Base-by-base conservation (phyloP, 2,888 invertebrate genomes). In the Penaeus monodon region DNA sequence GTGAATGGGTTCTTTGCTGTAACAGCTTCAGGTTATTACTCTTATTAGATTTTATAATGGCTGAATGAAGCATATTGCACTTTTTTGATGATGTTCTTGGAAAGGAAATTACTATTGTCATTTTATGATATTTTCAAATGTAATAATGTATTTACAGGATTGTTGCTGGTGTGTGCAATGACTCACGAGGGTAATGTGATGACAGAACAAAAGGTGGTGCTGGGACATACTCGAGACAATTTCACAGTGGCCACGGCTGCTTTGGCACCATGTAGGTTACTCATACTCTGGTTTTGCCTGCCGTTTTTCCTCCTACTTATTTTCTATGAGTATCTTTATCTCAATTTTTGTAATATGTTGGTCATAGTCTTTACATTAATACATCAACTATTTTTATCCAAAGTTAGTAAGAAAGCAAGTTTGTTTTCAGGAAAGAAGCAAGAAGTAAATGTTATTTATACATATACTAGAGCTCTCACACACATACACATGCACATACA, bases 1-100 rank as follows among this genome's bases (percentile, higher is more conserved):
- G 79, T 82, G 82, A 84, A 86, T 80, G 88, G 88, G 24, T 86
- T 88, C 68, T 88, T 88, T 88, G 88, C 86, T 24, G 74, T 88
- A 27, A 85, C 88, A 63, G 88, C 88, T 33, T 88, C 88, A 76
- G 88, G 88, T 88, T 80, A 87, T 63, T 24, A 79, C 44, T 33
- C 0, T 77, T 24, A 68, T 10, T 20, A 27, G n/a, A 17, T 29
- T 17, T 8, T 68, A 17, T 68, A 29, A 68, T 24, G 1, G 14
- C n/a, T 27, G 27, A 68, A 68, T n/a, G 29, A 68, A 29, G 24
- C 68, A 27, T 12, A 68, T 24, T 29, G 29, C 3, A 68, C 14
- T 24, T 24, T 44, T 10, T 44, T 44, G 10, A 44, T 44, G 44
- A 44, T 44, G 44, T 44, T 44, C 44, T 44, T 20, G 68, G 78